phyloP scores from a whole-genome alignment of 2,113 vertebrate species.

The Lophochroa leadbeateri region DNA sequence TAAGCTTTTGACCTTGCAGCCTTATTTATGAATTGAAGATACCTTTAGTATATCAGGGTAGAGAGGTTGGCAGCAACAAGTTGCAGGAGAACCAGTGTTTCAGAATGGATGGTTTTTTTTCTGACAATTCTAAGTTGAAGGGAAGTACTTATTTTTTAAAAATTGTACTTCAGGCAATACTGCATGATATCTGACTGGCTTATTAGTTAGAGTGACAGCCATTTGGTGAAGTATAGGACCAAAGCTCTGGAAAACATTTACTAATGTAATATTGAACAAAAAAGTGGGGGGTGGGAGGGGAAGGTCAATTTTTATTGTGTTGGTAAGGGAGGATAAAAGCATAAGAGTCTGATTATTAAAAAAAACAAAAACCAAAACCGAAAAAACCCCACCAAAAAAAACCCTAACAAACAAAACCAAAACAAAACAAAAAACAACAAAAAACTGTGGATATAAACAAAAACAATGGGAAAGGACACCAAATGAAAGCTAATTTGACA shows the following conservation, averaged over 20 bases:
- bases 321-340: neutral
- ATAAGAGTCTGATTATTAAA: neutral
- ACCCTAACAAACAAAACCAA: too few relatives aligned
- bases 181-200: neutral
- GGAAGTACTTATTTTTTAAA: neutral
- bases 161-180: neutral
- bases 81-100: neutral
- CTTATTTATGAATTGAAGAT: neutral
- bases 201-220: neutral
- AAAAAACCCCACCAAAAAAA: too few relatives aligned
- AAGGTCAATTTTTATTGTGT: neutral
- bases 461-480: neutral
- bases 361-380: neutral
- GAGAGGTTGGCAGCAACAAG: neutral
- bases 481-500: neutral
- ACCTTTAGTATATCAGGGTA: neutral
- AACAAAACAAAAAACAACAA: neutral
- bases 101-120: neutral
- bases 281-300: fast-evolving
- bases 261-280: neutral
- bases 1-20: neutral
- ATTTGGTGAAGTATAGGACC: neutral
- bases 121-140: neutral
- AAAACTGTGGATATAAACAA: neutral
- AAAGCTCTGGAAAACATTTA: neutral